phyloP scores from a whole-genome alignment of 2,888 invertebrate genomes.

The Heliconius erato region DNA sequence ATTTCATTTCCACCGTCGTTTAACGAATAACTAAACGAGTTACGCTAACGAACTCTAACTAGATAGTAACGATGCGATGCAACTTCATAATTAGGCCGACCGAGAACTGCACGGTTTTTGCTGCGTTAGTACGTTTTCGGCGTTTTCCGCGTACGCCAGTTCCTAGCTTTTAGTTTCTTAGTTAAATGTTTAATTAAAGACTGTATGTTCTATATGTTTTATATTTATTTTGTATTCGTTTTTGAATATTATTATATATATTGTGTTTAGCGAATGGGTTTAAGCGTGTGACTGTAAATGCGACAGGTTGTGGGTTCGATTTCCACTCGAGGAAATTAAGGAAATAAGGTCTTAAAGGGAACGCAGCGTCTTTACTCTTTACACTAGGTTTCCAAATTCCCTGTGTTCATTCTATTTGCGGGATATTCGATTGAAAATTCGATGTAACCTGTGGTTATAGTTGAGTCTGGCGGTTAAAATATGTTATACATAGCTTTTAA shows the following conservation, averaged over 20 bases:
- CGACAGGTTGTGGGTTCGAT: not conserved
- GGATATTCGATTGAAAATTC: not conserved
- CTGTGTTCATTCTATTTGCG: too few species aligned
- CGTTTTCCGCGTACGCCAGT: slow-evolving; percentile 17
- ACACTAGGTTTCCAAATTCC: not conserved
- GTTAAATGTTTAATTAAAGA: slow-evolving; percentile 9
- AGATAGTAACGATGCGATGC: slow-evolving; percentile 72
- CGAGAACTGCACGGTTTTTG: slow-evolving; percentile 66
- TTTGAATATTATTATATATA: too few species aligned
- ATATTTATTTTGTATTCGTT: not conserved
- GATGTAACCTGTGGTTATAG: too few species aligned
- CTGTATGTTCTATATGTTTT: not conserved
- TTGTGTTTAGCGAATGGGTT: not conserved
- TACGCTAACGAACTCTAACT: slow-evolving; percentile 80
- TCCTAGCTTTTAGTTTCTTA: slow-evolving; percentile 1
- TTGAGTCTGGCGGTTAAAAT: too few species aligned
- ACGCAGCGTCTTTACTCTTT: not conserved
- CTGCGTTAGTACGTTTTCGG: slow-evolving; percentile 31
- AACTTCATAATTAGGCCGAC: slow-evolving; percentile 77
- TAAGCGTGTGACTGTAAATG: not conserved
- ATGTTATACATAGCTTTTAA: too few species aligned
- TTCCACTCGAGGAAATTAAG: not conserved
- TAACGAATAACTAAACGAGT: slow-evolving; percentile 73
- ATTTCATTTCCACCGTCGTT: slow-evolving; percentile 76
- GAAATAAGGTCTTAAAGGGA: too few species aligned